Evolutionary conservation across 2,888 invertebrate genomes (phyloP).

Genomic region (Noctua pronuba): DNA sequence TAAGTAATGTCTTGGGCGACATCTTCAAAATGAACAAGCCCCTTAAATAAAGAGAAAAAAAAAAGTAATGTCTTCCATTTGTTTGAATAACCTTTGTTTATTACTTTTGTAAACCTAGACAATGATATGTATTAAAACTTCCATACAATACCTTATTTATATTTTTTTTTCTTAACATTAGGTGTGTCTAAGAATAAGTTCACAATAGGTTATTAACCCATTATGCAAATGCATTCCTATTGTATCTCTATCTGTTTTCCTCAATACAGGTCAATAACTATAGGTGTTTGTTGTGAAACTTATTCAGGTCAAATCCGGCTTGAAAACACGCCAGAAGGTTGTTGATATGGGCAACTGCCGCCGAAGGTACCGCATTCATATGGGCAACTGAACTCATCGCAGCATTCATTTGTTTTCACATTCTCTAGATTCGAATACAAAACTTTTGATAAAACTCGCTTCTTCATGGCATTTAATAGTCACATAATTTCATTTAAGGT

Average conservation of each 20-base stretch:
- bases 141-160: conserved; percentile 5
- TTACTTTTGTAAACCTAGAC: neutral
- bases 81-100: neutral
- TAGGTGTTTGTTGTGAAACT: neutral
- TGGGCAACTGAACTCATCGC: conserved; percentile 5
- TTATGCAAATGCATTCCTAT: neutral
- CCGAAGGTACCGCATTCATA: conserved; percentile 18
- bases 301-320: conserved; percentile 49
- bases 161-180: neutral
- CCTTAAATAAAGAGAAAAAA: too few relatives aligned
- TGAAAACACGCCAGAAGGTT: conserved; percentile 34
- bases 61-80: neutral
- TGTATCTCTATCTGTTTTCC: neutral
- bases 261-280: neutral
- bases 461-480: neutral
- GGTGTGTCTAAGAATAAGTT: neutral
- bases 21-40: too few relatives aligned
- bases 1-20: neutral
- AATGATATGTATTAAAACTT: neutral
- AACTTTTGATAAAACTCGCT: conserved; percentile 20
- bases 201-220: neutral
- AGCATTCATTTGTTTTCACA: conserved; percentile 26
- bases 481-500: neutral
- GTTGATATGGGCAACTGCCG: conserved; percentile 17
- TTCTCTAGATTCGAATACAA: conserved; percentile 12